Conservation (phyloP, 1,140 invertebrate genomes). For the Hesperophylax magnus region DNA sequence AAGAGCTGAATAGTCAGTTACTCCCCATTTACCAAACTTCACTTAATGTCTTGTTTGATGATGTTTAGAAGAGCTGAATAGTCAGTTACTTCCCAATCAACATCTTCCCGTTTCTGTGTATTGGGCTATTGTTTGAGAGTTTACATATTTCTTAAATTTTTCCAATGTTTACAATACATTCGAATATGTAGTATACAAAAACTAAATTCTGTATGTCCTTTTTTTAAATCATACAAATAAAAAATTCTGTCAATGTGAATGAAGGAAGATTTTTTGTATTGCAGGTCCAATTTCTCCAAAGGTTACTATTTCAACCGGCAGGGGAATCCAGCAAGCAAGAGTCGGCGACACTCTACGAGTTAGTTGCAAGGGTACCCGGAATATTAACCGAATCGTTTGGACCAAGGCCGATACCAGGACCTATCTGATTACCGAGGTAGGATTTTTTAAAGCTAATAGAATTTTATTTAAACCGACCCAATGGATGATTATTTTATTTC, state of each 20-base stretch:
- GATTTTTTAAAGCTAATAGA: background rate
- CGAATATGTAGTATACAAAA: background rate
- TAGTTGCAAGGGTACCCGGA: slow-evolving; percentile 16
- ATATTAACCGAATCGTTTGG: background rate
- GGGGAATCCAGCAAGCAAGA: background rate
- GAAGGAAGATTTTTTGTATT: background rate
- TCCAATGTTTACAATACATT: background rate
- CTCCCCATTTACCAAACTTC: too few species aligned
- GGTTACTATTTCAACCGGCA: background rate
- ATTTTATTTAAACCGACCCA: background rate
- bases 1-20: too few species aligned
- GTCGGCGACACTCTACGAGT: slow-evolving; percentile 18
- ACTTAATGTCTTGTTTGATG: too few species aligned
- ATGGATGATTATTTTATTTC: background rate
- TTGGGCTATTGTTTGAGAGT: too few species aligned
- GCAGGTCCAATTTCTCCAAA: slow-evolving; percentile 22
- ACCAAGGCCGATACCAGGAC: background rate
- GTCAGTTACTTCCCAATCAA: too few species aligned
- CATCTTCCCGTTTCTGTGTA: too few species aligned
- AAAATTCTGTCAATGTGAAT: background rate
- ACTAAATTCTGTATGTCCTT: too few species aligned
- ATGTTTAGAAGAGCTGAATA: too few species aligned
- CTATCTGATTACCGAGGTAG: slow-evolving; percentile 14
- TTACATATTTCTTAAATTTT: too few species aligned
- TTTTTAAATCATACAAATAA: too few species aligned